These are phyloP conservation scores for Drosophila sucinea DNA, from an alignment of 1,140 invertebrate genomes.

Conservation along the genomic window DNA sequence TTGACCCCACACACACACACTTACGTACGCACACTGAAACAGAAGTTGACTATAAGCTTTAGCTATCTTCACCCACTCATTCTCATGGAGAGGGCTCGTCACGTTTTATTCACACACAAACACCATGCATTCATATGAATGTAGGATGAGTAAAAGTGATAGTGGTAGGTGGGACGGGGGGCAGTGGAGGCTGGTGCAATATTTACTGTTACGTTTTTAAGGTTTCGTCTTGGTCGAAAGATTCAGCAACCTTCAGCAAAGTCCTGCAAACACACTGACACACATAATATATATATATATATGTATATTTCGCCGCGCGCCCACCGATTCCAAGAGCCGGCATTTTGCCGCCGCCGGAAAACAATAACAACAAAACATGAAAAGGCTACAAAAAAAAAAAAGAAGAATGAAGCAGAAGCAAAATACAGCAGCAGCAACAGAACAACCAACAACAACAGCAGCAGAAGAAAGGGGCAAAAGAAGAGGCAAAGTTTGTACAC, in stretches of 20 bases:
- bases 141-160: slow-evolving; percentile 3
- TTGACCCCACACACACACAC: slow-evolving; percentile 43
- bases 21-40: slow-evolving; percentile 11
- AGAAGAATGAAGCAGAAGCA: background rate
- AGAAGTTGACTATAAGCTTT: slow-evolving; percentile 44
- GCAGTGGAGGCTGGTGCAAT: slow-evolving; percentile 45
- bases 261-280: slow-evolving; percentile 70
- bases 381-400: slow-evolving; percentile 33
- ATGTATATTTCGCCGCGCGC: slow-evolving; percentile 34
- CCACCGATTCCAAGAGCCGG: slow-evolving; percentile 45
- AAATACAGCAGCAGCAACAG: slow-evolving; percentile 14
- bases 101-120: slow-evolving; percentile 41
- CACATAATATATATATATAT: slow-evolving; percentile 55
- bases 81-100: slow-evolving; percentile 51
- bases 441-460: slow-evolving; percentile 34
- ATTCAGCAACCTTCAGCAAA: slow-evolving; percentile 26
- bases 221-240: slow-evolving; percentile 54
- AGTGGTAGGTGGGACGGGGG: background rate
- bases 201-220: slow-evolving; percentile 56
- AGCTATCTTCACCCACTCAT: slow-evolving; percentile 47
- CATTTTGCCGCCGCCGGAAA: slow-evolving; percentile 58
- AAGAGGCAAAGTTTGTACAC: slow-evolving; percentile 54
- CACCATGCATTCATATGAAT: slow-evolving; percentile 12
- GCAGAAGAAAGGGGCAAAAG: slow-evolving; percentile 38
- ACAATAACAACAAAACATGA: slow-evolving; percentile 72